phyloP scores from a whole-genome alignment of 2,113 vertebrate species.

The Clarias gariepinus region DNA sequence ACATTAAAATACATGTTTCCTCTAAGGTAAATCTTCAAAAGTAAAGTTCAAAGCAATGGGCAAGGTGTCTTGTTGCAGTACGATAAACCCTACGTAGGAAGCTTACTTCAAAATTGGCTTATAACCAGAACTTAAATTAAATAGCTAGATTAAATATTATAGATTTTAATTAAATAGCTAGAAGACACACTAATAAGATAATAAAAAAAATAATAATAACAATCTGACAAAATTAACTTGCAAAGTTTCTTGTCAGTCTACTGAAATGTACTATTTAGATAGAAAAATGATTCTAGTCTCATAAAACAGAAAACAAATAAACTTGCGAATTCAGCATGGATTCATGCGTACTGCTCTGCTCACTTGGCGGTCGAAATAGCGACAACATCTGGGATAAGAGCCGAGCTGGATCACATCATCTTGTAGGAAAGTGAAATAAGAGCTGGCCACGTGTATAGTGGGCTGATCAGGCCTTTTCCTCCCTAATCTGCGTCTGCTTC shows the following conservation, averaged over 20 bases:
- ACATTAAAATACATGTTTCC: neutral
- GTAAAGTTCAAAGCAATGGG: neutral
- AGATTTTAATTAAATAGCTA: neutral
- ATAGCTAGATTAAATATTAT: no score
- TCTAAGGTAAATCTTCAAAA: neutral
- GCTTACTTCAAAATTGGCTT: neutral
- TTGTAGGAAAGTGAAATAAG: neutral
- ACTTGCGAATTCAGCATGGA: neutral
- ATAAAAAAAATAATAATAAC: neutral
- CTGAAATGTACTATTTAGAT: neutral
- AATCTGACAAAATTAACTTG: neutral
- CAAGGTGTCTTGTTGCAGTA: neutral
- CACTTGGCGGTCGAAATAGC: neutral
- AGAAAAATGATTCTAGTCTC: neutral
- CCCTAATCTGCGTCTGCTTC: neutral
- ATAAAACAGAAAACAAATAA: neutral
- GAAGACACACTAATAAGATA: neutral
- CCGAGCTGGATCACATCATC: neutral
- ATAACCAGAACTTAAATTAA: neutral
- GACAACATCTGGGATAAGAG: neutral
- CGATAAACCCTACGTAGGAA: neutral
- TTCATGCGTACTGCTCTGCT: neutral
- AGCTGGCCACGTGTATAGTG: slow-evolving; percentile 6
- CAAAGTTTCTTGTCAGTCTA: no score
- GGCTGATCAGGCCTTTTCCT: neutral